Evolutionary conservation across 2,888 invertebrate species (phyloP).

Genomic region (Harmothoe impar): DNA sequence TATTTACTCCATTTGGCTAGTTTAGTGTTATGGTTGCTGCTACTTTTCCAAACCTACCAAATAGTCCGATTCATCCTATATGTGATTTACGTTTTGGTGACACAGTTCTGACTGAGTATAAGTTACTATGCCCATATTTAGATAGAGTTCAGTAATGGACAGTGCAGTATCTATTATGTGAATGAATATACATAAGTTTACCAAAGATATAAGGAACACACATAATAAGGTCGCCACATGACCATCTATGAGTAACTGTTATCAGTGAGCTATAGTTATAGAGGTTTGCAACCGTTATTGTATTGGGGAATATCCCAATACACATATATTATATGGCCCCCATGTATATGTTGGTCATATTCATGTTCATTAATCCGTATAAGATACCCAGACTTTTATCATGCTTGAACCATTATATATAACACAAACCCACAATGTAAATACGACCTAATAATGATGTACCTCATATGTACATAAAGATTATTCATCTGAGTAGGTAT

Average conservation of each 20-base stretch:
- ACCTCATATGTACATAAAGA: slow-evolving; percentile 55
- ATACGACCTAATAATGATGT: slow-evolving; percentile 1
- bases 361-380: neutral
- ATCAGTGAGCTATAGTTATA: neutral
- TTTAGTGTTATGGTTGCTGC: no score
- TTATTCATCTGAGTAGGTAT: slow-evolving; percentile 22
- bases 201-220: no score
- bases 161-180: no score
- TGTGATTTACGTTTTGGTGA: no score
- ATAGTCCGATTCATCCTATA: no score
- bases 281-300: neutral
- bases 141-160: no score
- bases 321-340: no score
- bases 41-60: no score
- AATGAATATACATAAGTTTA: no score
- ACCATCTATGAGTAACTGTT: neutral
- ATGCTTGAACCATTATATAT: slow-evolving; percentile 44
- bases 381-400: neutral
- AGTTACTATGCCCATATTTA: no score
- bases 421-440: slow-evolving; percentile 19
- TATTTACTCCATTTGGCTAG: no score
- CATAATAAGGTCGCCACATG: neutral
- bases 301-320: neutral
- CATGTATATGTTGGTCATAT: neutral
- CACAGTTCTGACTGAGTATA: no score